These are phyloP conservation scores for Polyergus mexicanus DNA, from an alignment of 1,140 invertebrate species.

Conservation along the genomic window DNA sequence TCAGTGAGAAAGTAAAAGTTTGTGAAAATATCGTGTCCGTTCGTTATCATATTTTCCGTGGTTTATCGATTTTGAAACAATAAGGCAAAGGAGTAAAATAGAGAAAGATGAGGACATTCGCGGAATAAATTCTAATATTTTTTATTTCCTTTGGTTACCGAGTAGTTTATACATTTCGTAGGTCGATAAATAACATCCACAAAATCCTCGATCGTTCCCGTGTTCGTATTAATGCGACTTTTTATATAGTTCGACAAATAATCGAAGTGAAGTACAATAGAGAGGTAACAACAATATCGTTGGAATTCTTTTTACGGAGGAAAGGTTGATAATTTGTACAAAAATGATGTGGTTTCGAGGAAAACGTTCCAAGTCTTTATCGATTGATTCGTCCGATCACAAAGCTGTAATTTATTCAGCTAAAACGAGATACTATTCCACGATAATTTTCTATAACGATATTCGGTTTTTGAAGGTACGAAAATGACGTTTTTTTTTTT, in stretches of 20 bases:
- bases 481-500: not conserved
- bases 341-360: conserved; percentile 29
- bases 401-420: conserved; percentile 58
- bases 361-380: conserved; percentile 22
- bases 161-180: not conserved
- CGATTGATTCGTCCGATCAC: conserved; percentile 28
- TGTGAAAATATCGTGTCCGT: conserved; percentile 14
- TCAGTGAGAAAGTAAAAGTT: conserved; percentile 15
- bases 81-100: not conserved
- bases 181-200: conserved; percentile 24
- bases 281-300: conserved; percentile 36
- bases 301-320: conserved; percentile 24
- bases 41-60: not conserved
- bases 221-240: conserved; percentile 46
- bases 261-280: conserved; percentile 11
- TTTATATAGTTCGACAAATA: conserved; percentile 35
- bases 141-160: conserved; percentile 6
- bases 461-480: not conserved
- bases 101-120: not conserved
- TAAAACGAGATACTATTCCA: not conserved
- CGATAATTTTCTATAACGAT: conserved; percentile 21
- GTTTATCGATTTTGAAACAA: not conserved
- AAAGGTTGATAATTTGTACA: conserved; percentile 22
- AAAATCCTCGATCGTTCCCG: not conserved
- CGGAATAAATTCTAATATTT: conserved; percentile 19